phyloP scores from a whole-genome alignment of 1,140 invertebrate genomes.

The Drosophila virilis region DNA sequence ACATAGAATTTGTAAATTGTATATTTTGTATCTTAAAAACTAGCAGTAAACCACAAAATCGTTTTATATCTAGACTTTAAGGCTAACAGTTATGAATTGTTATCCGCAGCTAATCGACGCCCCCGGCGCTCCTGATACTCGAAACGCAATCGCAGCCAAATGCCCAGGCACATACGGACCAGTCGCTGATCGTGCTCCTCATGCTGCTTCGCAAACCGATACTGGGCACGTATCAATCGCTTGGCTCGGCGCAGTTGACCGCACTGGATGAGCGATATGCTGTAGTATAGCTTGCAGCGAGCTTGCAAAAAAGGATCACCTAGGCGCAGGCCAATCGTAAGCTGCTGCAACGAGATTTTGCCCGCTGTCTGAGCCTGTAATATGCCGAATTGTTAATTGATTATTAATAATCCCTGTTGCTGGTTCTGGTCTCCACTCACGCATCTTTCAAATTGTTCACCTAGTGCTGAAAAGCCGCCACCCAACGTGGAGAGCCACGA shows the following conservation, averaged over 20 bases:
- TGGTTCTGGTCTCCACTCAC: constrained; percentile 86
- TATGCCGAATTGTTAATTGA: neutral
- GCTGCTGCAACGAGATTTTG: constrained; percentile 92
- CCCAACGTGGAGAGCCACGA: constrained; percentile 98
- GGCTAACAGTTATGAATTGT: neutral
- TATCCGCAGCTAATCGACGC: constrained; percentile 7
- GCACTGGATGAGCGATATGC: constrained; percentile 94
- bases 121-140: constrained; percentile 74
- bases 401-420: neutral
- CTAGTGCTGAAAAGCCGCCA: constrained; percentile 96
- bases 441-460: constrained; percentile 92
- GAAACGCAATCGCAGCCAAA: constrained; percentile 92
- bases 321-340: constrained; percentile 90
- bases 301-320: constrained; percentile 92
- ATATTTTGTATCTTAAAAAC: constrained; percentile 29
- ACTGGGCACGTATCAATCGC: constrained; percentile 88
- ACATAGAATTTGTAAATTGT: constrained; percentile 26
- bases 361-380: constrained; percentile 93
- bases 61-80: constrained; percentile 19
- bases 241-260: constrained; percentile 88
- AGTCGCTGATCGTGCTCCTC: constrained; percentile 86
- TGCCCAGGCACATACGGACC: constrained; percentile 92
- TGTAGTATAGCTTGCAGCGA: constrained; percentile 93
- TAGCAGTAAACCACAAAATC: constrained; percentile 5
- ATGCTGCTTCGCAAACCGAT: constrained; percentile 85